Base-by-base conservation (phyloP, 2,797 vertebrate species). In the Danio albolineatus region DNA sequence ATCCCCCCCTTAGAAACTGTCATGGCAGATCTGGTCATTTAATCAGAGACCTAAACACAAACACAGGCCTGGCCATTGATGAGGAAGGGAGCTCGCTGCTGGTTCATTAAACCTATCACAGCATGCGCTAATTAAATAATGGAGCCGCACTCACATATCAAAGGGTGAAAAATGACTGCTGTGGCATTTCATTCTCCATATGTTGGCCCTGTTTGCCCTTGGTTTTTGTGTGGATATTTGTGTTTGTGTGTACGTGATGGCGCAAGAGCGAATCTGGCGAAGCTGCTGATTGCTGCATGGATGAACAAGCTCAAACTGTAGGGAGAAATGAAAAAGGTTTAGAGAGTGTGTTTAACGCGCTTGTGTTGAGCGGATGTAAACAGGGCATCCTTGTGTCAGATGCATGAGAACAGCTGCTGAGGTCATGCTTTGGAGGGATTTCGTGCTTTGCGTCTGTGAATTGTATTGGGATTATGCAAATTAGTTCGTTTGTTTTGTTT, bases 101-200 rank as follows among this genome's bases (percentile, higher is more conserved):
- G 80, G 80, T 78, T 86, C 81, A 86, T 86, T 86, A 83, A 82
- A 81, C 83, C 78, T 76, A 82, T 86, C 80, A 81, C 85, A 83
- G 83, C 85, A 81, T 81, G 85, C 72, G 77, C 82, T 86, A 86
- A 86, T 86, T 84, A 83, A 86, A 86, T 86, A 84, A 82, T 75
- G 80, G 75, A 84, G 71, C 61, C 67, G 48, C 75, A 36, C 74
- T 84, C 70, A 81, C 75, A 81, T 83, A 64, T 80, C 70, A 67
- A 79, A 86, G 75, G 79, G 74, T 80, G 85, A 86, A 73, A 86
- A 84, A 86, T 78, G 73, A 86, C 90, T 87, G 89, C 85, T 84
- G 62, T 89, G 86, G 90, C 86, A 85, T 88, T 85, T 80, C 46
- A 69, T 83, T 88, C 82, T 60, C 48, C 75, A 49, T 73, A 71